Evolutionary conservation across 2,888 invertebrate genomes (phyloP).

Genomic region (Stenurella melanura): DNA sequence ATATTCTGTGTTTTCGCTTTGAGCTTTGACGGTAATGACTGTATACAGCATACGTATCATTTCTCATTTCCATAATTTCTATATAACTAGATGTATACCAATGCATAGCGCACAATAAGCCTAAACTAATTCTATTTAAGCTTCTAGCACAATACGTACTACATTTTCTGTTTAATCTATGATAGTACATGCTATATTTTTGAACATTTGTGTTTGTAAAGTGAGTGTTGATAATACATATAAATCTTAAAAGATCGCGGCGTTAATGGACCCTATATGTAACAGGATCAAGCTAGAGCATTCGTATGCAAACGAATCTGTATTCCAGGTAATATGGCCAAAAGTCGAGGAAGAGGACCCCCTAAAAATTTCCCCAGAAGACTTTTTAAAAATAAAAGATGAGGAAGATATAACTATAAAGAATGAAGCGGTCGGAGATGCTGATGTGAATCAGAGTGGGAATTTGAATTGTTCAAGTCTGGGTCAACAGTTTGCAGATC

Average conservation of each 20-base stretch:
- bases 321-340: neutral
- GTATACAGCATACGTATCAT: too few species aligned
- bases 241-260: neutral
- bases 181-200: neutral
- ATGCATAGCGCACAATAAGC: too few species aligned
- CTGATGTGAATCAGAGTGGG: neutral
- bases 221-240: too few species aligned
- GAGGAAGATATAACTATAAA: neutral
- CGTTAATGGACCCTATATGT: neutral
- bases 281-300: neutral
- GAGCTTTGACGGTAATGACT: too few species aligned
- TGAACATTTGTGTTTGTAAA: too few species aligned
- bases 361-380: neutral
- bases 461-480: neutral
- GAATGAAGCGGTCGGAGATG: neutral
- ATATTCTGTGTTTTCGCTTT: too few species aligned
- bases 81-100: too few species aligned
- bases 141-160: too few species aligned
- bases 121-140: too few species aligned
- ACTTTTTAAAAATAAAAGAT: neutral
- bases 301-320: neutral
- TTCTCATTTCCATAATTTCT: too few species aligned
- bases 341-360: neutral
- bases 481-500: neutral
- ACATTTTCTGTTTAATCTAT: too few species aligned